Conservation (phyloP, 1,140 invertebrate species). For the Halictus rubicundus region DNA sequence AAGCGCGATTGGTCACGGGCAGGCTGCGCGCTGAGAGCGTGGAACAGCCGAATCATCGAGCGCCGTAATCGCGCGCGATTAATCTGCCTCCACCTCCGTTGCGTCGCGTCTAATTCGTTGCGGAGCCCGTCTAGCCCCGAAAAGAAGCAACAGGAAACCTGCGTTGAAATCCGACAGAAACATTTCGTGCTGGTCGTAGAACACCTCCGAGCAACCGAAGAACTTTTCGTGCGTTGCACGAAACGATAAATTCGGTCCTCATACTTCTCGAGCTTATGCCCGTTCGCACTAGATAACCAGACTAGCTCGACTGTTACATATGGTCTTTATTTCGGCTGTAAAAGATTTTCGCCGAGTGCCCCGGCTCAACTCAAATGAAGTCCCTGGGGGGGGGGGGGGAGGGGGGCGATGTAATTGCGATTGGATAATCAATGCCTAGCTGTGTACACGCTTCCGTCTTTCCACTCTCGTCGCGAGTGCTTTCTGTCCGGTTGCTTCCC, state of each 20-base stretch:
- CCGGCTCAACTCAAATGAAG: slow-evolving; percentile 29
- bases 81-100: not conserved
- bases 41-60: slow-evolving; percentile 31
- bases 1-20: slow-evolving; percentile 50
- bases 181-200: too few species aligned
- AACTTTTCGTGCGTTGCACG: too few species aligned
- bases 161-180: too few species aligned
- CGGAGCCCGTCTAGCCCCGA: slow-evolving; percentile 7
- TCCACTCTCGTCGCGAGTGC: too few species aligned
- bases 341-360: slow-evolving; percentile 45
- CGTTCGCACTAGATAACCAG: slow-evolving; percentile 18
- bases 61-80: slow-evolving; percentile 3
- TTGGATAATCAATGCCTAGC: slow-evolving; percentile 55
- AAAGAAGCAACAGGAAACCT: too few species aligned
- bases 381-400: not conserved
- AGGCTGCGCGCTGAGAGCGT: slow-evolving; percentile 5
- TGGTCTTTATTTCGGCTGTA: not conserved
- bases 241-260: not conserved
- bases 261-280: slow-evolving; percentile 18
- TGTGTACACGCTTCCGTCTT: too few species aligned
- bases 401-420: slow-evolving; percentile 49
- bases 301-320: not conserved
- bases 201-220: too few species aligned
- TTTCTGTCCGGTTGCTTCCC: slow-evolving; percentile 2
- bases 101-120: not conserved